Conservation (phyloP, 2,888 invertebrate species). For the Coecobrya sp. region DNA sequence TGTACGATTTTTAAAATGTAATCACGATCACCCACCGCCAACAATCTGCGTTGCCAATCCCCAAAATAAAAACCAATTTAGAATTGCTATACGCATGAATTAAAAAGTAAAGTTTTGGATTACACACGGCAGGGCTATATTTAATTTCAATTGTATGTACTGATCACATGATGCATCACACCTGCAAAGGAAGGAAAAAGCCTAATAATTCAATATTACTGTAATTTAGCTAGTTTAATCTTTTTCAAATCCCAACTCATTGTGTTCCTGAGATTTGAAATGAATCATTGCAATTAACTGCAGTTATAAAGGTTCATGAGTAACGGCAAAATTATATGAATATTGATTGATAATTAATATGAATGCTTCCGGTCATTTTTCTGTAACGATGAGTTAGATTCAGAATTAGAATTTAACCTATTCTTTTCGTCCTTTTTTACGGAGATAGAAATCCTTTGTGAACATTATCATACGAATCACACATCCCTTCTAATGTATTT, state of each 20-base stretch:
- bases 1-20: conserved; percentile 30
- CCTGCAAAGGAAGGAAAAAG: not conserved
- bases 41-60: conserved; percentile 39
- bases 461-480: not conserved
- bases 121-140: not conserved
- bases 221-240: not conserved
- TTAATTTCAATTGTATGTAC: conserved; percentile 6
- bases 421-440: not conserved
- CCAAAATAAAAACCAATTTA: not conserved
- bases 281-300: not conserved
- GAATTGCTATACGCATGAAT: not conserved
- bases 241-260: not conserved
- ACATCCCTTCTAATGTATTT: too few relatives aligned
- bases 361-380: not conserved
- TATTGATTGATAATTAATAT: not conserved
- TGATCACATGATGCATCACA: not conserved
- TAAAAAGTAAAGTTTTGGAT: not conserved
- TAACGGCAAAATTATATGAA: not conserved
- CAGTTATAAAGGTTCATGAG: not conserved
- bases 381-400: not conserved
- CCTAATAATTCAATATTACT: not conserved
- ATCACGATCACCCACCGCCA: conserved; percentile 76
- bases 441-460: too few relatives aligned
- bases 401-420: not conserved
- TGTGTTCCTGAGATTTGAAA: not conserved